Percentiles rank a stretch among this genome's conserved stretches.
Conservation (phyloP, 2,797 vertebrate species). For the Aphelocoma californica region DNA sequence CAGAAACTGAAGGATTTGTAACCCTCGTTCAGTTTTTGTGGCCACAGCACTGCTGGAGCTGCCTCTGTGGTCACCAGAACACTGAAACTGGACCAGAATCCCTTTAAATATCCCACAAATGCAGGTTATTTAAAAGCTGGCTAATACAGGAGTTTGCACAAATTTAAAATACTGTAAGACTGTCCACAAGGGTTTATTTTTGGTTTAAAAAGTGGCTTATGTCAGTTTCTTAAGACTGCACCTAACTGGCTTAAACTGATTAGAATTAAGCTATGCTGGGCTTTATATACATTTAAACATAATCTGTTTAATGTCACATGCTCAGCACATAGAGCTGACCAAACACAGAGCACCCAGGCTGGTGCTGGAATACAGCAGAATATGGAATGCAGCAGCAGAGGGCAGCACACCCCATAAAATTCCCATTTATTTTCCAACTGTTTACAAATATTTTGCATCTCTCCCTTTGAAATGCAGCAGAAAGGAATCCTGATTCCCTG, state of each 20-base stretch:
- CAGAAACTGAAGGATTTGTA: background rate
- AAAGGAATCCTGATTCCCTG: background rate
- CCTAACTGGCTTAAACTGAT: slow-evolving; percentile 33
- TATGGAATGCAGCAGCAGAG: slow-evolving; percentile 19
- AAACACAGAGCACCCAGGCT: background rate
- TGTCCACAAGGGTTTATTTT: slow-evolving; percentile 30
- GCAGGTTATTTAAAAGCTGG: background rate
- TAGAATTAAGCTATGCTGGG: background rate
- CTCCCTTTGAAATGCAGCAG: background rate
- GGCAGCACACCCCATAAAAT: slow-evolving; percentile 49
- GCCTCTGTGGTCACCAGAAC: background rate
- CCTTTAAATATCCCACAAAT: background rate
- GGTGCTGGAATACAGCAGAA: background rate
- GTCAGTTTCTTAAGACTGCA: slow-evolving; percentile 1
- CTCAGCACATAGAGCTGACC: background rate
- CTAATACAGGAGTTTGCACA: background rate
- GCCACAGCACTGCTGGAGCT: background rate
- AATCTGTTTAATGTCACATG: slow-evolving; percentile 12
- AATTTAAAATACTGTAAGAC: background rate
- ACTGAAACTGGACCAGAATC: background rate
- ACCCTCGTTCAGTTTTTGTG: background rate
- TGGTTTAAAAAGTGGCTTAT: slow-evolving; percentile 45
- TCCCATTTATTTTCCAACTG: fast-evolving
- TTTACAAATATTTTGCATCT: background rate
- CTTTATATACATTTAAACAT: background rate